Percentiles rank a stretch among this genome's conserved stretches.
Conservation (phyloP, 2,113 vertebrate genomes). For the Egretta garzetta region DNA sequence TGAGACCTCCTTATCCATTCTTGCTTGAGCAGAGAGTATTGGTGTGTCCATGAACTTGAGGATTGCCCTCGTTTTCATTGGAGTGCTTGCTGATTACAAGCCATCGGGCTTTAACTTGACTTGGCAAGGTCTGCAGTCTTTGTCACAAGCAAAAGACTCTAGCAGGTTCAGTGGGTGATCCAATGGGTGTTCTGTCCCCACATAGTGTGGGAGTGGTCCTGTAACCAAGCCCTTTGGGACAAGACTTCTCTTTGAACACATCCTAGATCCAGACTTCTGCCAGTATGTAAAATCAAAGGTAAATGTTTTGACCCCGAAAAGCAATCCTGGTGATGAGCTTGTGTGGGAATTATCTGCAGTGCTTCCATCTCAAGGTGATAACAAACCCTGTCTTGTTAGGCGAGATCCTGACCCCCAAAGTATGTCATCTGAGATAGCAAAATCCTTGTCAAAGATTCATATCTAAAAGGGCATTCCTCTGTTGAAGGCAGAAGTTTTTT, state of each 20-base stretch:
- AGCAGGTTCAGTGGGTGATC: background rate
- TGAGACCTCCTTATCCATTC: background rate
- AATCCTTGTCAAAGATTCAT: background rate
- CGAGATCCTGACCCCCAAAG: background rate
- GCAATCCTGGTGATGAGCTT: background rate
- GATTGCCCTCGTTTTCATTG: background rate
- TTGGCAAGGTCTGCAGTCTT: background rate
- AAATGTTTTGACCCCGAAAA: rapidly evolving
- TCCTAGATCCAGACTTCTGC: background rate
- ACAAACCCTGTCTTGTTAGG: background rate
- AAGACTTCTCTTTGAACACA: background rate
- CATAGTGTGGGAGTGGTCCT: rapidly evolving
- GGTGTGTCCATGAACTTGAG: background rate
- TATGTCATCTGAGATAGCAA: background rate
- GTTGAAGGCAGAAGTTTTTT: background rate
- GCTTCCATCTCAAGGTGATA: background rate
- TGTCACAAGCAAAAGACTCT: background rate
- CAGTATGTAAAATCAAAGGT: background rate
- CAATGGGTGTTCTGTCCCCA: background rate
- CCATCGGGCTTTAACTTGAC: background rate
- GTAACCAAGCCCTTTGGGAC: background rate
- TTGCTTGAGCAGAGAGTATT: background rate
- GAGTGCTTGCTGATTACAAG: background rate
- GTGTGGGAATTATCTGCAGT: background rate
- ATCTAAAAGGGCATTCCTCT: background rate